Evolutionary conservation across 1,140 invertebrate genomes (phyloP).

Genomic region (Achatina immaculata): DNA sequence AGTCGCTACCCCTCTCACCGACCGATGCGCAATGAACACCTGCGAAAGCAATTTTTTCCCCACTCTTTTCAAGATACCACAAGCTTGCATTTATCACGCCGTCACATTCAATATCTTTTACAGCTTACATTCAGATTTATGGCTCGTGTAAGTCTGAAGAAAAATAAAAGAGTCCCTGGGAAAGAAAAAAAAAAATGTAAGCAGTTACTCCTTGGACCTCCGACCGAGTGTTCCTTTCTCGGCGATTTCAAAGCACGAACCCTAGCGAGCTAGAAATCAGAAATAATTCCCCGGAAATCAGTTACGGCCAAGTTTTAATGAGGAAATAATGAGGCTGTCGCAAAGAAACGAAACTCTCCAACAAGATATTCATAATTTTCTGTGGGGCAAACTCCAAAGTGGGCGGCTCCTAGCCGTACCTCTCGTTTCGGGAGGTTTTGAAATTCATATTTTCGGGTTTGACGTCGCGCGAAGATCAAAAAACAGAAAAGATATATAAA

Average conservation of each 20-base stretch:
- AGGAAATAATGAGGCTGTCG: neutral
- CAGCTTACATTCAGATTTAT: slow-evolving; percentile 3
- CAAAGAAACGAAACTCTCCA: neutral
- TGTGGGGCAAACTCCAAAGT: slow-evolving; percentile 1
- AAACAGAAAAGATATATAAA: no score
- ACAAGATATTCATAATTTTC: neutral
- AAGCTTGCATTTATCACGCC: slow-evolving; percentile 4
- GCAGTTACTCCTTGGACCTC: slow-evolving; percentile 1
- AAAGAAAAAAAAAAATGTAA: neutral
- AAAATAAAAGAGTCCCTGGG: neutral
- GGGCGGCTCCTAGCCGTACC: neutral
- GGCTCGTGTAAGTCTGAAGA: neutral
- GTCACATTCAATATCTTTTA: neutral
- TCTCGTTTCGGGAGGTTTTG: no score
- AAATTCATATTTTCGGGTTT: no score
- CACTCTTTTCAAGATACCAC: neutral
- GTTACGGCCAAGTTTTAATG: neutral
- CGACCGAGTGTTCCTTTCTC: neutral
- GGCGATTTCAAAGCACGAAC: neutral
- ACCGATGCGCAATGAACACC: slow-evolving; percentile 10
- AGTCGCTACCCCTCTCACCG: slow-evolving; percentile 6
- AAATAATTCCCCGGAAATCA: neutral
- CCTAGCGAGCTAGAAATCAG: neutral
- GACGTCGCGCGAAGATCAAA: no score
- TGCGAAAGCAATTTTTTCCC: neutral